These are phyloP conservation scores for Agriotes lineatus DNA, from an alignment of 2,888 invertebrate species.

Conservation along the genomic window DNA sequence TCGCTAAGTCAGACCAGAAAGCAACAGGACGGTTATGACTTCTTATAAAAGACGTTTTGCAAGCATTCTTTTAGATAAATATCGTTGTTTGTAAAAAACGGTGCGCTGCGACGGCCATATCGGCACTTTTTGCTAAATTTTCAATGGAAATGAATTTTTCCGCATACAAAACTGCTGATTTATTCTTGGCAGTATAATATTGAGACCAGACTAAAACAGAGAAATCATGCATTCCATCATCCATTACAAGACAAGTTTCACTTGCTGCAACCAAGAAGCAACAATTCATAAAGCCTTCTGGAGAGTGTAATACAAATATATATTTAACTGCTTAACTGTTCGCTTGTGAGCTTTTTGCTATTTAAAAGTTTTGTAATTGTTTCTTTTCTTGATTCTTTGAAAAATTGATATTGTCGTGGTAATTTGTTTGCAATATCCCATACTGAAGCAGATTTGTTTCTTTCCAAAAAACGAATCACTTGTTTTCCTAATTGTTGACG, in stretches of 20 bases:
- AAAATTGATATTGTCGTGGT: background rate
- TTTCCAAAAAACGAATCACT: background rate
- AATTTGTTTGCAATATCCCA: background rate
- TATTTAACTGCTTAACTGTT: background rate
- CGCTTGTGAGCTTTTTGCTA: background rate
- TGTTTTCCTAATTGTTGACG: background rate
- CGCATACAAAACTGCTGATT: background rate
- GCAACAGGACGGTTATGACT: background rate
- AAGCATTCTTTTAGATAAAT: background rate
- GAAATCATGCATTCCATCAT: background rate
- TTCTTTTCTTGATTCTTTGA: background rate
- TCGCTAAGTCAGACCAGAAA: background rate
- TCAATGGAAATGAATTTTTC: background rate
- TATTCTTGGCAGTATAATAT: background rate
- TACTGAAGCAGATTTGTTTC: background rate
- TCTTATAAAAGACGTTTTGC: background rate
- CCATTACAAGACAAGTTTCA: background rate
- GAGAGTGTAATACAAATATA: too few species aligned
- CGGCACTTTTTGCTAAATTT: background rate
- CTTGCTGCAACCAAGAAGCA: too few species aligned
- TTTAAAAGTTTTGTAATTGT: conserved; percentile 1
- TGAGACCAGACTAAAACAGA: background rate
- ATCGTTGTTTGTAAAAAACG: background rate
- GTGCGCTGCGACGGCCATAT: background rate
- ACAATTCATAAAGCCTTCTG: too few species aligned